phyloP scores from a whole-genome alignment of 2,797 vertebrate species.

The Clamator glandarius region DNA sequence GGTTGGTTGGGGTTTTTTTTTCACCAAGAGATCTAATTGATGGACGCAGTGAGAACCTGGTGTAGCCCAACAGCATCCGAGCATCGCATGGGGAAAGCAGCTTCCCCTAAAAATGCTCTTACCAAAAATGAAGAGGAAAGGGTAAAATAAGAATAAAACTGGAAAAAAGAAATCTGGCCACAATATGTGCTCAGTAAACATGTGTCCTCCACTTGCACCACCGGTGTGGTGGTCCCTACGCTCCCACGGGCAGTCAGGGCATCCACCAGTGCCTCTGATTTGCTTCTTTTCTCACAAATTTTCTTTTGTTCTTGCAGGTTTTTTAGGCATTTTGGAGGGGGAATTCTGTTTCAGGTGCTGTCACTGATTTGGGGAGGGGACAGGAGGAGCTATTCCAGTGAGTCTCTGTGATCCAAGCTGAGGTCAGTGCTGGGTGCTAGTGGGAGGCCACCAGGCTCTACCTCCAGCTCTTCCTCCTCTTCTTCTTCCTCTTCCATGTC shows the following conservation, averaged over 20 bases:
- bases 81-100: background rate
- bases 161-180: slow-evolving; percentile 46
- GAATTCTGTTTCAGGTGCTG: background rate
- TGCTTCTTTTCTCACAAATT: background rate
- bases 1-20: background rate
- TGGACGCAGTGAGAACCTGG: fast-evolving
- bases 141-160: background rate
- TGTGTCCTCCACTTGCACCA: slow-evolving; percentile 55
- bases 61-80: background rate
- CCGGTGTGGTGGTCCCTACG: background rate
- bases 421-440: slow-evolving; percentile 82
- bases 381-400: slow-evolving; percentile 83
- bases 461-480: slow-evolving; percentile 80
- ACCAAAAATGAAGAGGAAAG: slow-evolving; percentile 24
- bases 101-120: slow-evolving; percentile 57
- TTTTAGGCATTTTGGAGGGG: background rate
- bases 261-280: background rate
- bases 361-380: slow-evolving; percentile 28
- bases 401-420: slow-evolving; percentile 92
- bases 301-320: background rate
- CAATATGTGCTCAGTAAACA: slow-evolving; percentile 77
- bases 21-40: background rate
- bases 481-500: slow-evolving; percentile 84
- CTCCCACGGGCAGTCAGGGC: background rate
- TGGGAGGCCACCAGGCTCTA: slow-evolving; percentile 84